Conservation (phyloP, 2,113 vertebrate species). For the Falco punctatus region DNA sequence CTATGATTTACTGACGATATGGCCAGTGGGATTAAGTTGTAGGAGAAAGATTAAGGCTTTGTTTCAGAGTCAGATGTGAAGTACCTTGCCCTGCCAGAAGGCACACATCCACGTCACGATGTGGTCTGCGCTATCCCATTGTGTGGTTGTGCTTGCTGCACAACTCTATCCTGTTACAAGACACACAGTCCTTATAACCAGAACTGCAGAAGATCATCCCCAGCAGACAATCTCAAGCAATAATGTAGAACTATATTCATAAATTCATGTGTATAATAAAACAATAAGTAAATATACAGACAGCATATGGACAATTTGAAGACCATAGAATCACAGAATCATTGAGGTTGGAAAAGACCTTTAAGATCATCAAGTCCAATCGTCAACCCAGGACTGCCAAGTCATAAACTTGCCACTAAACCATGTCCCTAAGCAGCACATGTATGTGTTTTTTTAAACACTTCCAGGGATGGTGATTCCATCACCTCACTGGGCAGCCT, state of each 20-base stretch:
- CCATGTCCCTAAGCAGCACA: too few relatives aligned
- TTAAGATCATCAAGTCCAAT: too few relatives aligned
- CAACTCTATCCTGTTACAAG: neutral
- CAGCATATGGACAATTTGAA: neutral
- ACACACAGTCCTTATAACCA: neutral
- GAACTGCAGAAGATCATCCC: neutral
- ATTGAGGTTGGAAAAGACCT: too few relatives aligned
- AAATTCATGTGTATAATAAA: neutral
- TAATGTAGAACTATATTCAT: neutral
- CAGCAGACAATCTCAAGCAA: neutral
- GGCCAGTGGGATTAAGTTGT: neutral
- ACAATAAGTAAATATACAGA: neutral
- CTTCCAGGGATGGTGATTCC: too few relatives aligned
- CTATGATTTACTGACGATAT: neutral
- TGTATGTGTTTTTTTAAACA: too few relatives aligned
- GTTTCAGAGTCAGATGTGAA: neutral
- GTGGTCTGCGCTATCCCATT: neutral
- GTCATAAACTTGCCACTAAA: too few relatives aligned
- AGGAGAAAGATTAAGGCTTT: neutral
- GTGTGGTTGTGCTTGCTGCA: neutral
- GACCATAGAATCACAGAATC: neutral
- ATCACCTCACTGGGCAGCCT: too few relatives aligned
- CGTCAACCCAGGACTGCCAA: too few relatives aligned
- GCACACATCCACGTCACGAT: neutral
- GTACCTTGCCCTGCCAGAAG: neutral